Conservation (phyloP, 1,140 invertebrate genomes). For the Zophobas morio region DNA sequence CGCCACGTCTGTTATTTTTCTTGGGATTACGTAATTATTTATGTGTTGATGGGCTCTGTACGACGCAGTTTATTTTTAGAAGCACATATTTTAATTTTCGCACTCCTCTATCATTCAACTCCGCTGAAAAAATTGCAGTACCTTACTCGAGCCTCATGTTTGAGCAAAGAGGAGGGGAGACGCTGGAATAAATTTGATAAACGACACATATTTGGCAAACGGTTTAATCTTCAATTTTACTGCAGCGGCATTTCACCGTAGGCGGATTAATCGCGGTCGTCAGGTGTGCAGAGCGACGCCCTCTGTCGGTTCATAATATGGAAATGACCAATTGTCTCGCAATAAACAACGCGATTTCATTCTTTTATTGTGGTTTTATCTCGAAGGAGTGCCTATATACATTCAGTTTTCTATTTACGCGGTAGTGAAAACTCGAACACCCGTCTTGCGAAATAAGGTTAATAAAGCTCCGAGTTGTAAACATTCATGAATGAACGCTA, state of each 20-base stretch:
- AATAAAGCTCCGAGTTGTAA: slow-evolving; percentile 28
- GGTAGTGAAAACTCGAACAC: slow-evolving; percentile 14
- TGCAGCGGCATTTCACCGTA: too few relatives aligned
- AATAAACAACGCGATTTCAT: neutral
- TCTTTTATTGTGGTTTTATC: neutral
- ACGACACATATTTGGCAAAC: slow-evolving; percentile 31
- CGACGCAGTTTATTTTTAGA: slow-evolving; percentile 37
- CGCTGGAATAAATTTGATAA: slow-evolving; percentile 7
- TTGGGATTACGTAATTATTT: slow-evolving; percentile 33
- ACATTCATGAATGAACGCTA: slow-evolving; percentile 36
- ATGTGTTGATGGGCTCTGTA: slow-evolving; percentile 21
- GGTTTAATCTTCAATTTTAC: neutral
- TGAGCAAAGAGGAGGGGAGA: neutral
- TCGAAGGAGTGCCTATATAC: neutral
- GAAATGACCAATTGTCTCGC: neutral
- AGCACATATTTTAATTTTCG: slow-evolving; percentile 28
- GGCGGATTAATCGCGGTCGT: too few relatives aligned
- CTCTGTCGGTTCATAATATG: neutral
- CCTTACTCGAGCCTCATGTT: slow-evolving; percentile 40
- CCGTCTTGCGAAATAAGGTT: slow-evolving; percentile 29
- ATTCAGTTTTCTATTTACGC: neutral
- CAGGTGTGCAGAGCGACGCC: neutral
- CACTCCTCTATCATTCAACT: neutral
- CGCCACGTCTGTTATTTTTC: slow-evolving; percentile 13
- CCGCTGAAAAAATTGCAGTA: slow-evolving; percentile 35